phyloP scores from a whole-genome alignment of 2,797 vertebrate genomes.

The Pseudotriccus pelzelni region DNA sequence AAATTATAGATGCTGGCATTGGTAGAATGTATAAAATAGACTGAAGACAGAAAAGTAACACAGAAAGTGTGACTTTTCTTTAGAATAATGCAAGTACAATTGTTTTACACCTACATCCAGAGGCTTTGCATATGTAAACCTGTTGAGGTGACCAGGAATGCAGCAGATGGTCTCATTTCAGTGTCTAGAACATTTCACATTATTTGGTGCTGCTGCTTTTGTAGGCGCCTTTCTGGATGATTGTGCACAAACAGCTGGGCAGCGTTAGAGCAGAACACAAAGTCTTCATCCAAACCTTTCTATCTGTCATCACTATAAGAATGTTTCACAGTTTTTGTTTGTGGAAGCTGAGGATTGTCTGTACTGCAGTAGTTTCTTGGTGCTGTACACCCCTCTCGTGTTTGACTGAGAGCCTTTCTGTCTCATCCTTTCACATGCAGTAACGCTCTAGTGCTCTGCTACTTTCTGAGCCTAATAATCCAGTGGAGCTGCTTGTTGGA shows the following conservation, averaged over 20 bases:
- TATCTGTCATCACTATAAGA: background rate
- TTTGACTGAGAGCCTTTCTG: background rate
- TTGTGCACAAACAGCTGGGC: background rate
- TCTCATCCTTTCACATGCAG: background rate
- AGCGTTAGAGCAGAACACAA: background rate
- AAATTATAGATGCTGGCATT: background rate
- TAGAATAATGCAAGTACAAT: background rate
- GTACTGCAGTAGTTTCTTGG: rapidly evolving
- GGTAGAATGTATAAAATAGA: background rate
- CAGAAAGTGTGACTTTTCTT: background rate
- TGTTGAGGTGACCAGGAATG: background rate
- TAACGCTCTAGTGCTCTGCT: background rate
- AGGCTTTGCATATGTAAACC: background rate
- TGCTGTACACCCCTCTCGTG: background rate
- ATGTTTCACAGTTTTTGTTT: background rate
- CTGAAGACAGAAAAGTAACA: background rate
- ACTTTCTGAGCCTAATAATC: background rate
- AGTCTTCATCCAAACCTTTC: background rate
- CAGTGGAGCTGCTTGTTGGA: background rate
- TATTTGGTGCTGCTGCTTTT: background rate
- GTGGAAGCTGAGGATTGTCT: background rate
- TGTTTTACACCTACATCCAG: background rate
- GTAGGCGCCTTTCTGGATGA: background rate
- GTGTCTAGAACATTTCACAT: background rate
- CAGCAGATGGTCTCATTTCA: background rate